These are phyloP conservation scores for Takifugu ocellatus DNA, from an alignment of 2,797 vertebrate genomes.

Conservation along the genomic window DNA sequence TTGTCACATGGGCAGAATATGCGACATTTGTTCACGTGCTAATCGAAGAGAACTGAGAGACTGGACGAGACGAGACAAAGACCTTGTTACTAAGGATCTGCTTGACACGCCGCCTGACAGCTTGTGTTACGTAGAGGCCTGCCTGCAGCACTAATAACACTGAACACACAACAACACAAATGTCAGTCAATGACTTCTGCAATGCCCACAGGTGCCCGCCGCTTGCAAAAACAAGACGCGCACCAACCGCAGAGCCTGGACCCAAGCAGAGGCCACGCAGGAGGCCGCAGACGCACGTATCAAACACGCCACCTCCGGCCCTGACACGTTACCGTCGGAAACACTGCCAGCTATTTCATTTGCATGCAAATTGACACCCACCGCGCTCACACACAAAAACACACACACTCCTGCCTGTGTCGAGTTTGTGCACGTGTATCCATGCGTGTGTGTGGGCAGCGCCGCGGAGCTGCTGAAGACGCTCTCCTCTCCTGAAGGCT, in stretches of 20 bases:
- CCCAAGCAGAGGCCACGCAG: neutral
- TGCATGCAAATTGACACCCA: slow-evolving; percentile 69
- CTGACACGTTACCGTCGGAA: slow-evolving; percentile 44
- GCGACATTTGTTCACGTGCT: neutral
- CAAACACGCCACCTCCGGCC: slow-evolving; percentile 35
- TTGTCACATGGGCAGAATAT: neutral
- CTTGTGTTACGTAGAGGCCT: slow-evolving; percentile 16
- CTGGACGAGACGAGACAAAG: slow-evolving; percentile 10
- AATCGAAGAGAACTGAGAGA: slow-evolving; percentile 2
- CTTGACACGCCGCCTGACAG: slow-evolving; percentile 38
- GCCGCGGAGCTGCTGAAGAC: slow-evolving; percentile 37
- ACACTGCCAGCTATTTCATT: slow-evolving; percentile 58
- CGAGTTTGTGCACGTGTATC: slow-evolving; percentile 1
- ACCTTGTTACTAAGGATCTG: slow-evolving; percentile 7
- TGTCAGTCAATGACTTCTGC: slow-evolving; percentile 17
- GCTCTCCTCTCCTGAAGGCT: slow-evolving; percentile 44
- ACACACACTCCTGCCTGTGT: slow-evolving; percentile 41
- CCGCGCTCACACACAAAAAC: slow-evolving; percentile 35
- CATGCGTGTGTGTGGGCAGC: slow-evolving; percentile 15
- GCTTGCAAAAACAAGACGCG: slow-evolving; percentile 27
- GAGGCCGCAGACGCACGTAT: neutral
- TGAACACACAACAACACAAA: slow-evolving; percentile 26
- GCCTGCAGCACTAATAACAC: slow-evolving; percentile 28
- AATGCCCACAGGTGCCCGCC: slow-evolving; percentile 24
- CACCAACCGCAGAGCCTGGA: slow-evolving; percentile 1